Percentiles rank a stretch among this genome's conserved stretches.
These are phyloP conservation scores for Bothrops jararaca DNA, from an alignment of 2,113 vertebrate species.

Conservation along the genomic window DNA sequence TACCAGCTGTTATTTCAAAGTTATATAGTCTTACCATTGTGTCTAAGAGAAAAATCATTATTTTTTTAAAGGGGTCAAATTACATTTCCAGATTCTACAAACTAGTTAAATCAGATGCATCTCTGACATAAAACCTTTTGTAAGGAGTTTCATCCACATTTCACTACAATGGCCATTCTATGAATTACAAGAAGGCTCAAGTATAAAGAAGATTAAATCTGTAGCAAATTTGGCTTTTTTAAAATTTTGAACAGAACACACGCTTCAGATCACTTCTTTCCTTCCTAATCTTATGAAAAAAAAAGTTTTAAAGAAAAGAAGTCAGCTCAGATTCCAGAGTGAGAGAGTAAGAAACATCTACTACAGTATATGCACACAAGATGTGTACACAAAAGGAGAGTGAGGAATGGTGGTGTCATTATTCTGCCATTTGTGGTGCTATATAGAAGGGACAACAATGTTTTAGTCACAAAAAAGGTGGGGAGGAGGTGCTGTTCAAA, in stretches of 20 bases:
- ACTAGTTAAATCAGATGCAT: neutral
- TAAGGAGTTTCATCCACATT: neutral
- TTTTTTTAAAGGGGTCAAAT: constrained; percentile 1
- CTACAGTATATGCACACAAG: neutral
- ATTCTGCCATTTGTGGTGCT: neutral
- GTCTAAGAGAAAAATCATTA: neutral
- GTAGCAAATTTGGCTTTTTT: neutral
- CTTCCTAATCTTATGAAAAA: neutral
- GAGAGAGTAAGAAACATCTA: neutral
- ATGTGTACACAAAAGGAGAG: neutral
- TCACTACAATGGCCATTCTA: neutral
- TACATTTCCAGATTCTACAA: neutral
- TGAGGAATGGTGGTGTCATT: neutral
- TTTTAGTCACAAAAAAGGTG: neutral
- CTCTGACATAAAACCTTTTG: neutral
- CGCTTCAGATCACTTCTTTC: neutral
- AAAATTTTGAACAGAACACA: neutral
- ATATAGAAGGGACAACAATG: neutral
- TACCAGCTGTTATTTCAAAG: neutral
- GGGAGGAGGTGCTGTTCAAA: neutral
- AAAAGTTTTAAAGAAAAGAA: neutral
- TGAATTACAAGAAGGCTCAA: neutral
- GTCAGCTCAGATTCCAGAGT: neutral
- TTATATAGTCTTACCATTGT: neutral
- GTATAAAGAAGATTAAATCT: neutral